phyloP scores from a whole-genome alignment of 2,113 vertebrate species.

The Cyprinus carpio region DNA sequence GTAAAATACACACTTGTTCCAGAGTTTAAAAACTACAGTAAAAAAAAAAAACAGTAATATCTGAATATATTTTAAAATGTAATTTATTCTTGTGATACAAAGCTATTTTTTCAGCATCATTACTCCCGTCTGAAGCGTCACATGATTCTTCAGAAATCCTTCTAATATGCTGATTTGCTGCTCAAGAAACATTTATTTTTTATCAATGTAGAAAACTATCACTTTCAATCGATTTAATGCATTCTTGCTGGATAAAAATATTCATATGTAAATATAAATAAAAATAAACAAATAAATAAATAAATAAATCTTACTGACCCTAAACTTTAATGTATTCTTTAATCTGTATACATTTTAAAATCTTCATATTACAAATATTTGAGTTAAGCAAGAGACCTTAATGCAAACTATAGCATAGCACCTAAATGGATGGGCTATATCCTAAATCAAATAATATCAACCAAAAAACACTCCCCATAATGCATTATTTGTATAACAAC shows the following conservation, averaged over 20 bases:
- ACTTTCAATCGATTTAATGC: not conserved
- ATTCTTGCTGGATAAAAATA: not conserved
- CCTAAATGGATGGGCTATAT: not conserved
- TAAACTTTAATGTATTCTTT: not conserved
- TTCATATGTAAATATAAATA: no score
- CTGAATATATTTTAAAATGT: no score
- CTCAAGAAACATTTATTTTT: no score
- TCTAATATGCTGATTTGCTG: not conserved
- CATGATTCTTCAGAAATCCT: not conserved
- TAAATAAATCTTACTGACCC: not conserved
- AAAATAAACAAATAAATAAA: no score
- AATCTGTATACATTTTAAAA: not conserved
- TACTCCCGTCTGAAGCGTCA: not conserved
- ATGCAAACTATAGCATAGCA: not conserved
- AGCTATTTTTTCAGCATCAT: not conserved
- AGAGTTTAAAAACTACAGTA: no score
- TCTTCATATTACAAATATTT: not conserved
- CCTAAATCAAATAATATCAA: not conserved
- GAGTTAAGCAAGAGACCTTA: not conserved
- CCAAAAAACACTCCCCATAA: not conserved
- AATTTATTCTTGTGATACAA: not conserved
- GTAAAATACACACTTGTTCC: no score
- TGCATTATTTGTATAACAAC: constrained; percentile 38
- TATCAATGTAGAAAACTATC: no score
- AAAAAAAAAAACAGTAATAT: no score